Conservation (phyloP, 2,797 vertebrate species). For the Nyctibius grandis region DNA sequence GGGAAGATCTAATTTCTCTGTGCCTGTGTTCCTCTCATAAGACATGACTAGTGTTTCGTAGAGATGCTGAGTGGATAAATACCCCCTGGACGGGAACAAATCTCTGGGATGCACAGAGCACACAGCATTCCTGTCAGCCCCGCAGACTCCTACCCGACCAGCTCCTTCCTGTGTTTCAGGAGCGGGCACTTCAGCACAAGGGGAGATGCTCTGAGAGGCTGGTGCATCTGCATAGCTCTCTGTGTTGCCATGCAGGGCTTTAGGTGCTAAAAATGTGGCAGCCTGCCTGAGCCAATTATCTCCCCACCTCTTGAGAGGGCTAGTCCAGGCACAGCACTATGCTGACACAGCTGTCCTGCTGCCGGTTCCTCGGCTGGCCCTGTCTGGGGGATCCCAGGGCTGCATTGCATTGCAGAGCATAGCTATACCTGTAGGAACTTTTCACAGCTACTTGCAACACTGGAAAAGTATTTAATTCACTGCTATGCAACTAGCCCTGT, state of each 20-base stretch:
- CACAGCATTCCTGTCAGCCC: neutral
- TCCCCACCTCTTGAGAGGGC: neutral
- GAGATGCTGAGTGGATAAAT: neutral
- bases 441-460: neutral
- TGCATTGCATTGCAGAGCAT: fast-evolving
- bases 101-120: neutral
- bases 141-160: fast-evolving
- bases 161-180: fast-evolving
- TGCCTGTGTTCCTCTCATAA: neutral
- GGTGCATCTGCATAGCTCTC: fast-evolving
- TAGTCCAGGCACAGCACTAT: neutral
- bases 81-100: neutral
- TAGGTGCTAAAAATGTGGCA: neutral
- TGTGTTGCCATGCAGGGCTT: neutral
- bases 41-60: neutral
- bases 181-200: neutral
- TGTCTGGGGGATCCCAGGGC: neutral
- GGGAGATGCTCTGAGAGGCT: neutral
- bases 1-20: neutral
- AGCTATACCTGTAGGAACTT: neutral
- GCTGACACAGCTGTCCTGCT: neutral
- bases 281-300: neutral
- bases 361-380: neutral
- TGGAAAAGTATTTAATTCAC: neutral
- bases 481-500: neutral